These are phyloP conservation scores for Psophia crepitans DNA, from an alignment of 2,113 vertebrate genomes.

Conservation along the genomic window DNA sequence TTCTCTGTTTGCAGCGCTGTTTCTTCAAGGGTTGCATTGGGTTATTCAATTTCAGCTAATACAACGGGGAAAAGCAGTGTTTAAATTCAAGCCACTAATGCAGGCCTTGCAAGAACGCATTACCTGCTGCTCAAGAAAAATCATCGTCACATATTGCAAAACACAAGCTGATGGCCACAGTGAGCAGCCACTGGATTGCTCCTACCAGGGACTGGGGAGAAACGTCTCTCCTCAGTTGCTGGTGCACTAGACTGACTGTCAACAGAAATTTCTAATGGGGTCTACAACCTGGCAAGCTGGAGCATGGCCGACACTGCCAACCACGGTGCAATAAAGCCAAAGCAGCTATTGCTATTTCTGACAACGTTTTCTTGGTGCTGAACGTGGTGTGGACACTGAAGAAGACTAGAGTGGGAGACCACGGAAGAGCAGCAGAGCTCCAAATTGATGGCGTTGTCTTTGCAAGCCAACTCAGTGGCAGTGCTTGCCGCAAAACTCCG, in stretches of 20 bases:
- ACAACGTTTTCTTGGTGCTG: neutral
- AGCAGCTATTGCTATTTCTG: neutral
- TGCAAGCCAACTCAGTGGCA: neutral
- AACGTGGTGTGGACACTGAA: fast-evolving
- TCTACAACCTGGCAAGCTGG: neutral
- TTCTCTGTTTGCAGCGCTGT: neutral
- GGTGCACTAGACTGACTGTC: neutral
- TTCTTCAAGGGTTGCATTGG: neutral
- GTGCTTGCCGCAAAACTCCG: neutral
- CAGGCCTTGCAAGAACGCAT: neutral
- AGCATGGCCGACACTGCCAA: neutral
- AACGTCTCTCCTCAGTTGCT: neutral
- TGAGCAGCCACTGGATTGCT: neutral
- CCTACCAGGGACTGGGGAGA: neutral
- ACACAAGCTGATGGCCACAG: neutral
- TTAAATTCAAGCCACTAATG: neutral
- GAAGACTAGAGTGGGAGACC: neutral
- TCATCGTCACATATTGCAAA: neutral
- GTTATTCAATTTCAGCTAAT: neutral
- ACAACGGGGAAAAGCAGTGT: neutral
- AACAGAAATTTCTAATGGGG: fast-evolving
- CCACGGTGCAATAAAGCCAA: neutral
- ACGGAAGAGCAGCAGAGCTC: neutral
- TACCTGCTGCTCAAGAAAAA: neutral
- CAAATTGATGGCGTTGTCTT: neutral